Base-by-base conservation (phyloP, 2,113 vertebrate genomes). In the Callocephalon fimbriatum region DNA sequence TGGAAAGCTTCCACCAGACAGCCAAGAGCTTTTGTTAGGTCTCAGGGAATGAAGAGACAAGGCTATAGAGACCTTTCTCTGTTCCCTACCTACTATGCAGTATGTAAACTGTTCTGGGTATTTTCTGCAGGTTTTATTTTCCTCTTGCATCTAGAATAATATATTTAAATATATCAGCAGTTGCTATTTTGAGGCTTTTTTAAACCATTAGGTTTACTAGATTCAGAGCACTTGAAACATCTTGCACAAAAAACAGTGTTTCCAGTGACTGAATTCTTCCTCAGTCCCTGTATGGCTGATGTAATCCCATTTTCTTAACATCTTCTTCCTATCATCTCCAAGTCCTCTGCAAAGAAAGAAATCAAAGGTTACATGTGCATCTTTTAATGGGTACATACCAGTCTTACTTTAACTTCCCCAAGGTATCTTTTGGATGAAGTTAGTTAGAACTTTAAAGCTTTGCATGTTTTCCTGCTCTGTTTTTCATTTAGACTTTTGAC, bases 401-500 rank as follows among this genome's bases (percentile, higher is more conserved):
- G 26, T 59, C 20, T 67, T 56, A 44, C 21, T 92, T 83, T 83
- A 0, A 1, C 25, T 81, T 95, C 83, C 88, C 76, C 18, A 71
- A 92, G 59, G 83, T 62, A 50, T n/a, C 10, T 83, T 93, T 86
- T 37, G 12, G 26, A 68, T 45, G 63, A 93, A 66, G 13, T 48
- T 82, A 68, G 74, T 42, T 53, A 68, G 48, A 76, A 53, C 22
- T 91, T 91, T 67, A 86, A 92, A 94, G 59, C n/a, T 67, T 27
- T 77, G 10, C 1, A 0, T 81, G 38, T 86, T 95, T 93, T 71
- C 63, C 74, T 71, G 22, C 21, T 93, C 93, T 96, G 91, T 74
- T 91, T 95, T 90, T 94, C 68, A 92, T 92, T 95, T 95, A 86
- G 77, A 77, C 63, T 83, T 88, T 58, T 88, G 72, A 88, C 72